phyloP scores from a whole-genome alignment of 2,797 vertebrate species.

The Onychomys leucogaster region DNA sequence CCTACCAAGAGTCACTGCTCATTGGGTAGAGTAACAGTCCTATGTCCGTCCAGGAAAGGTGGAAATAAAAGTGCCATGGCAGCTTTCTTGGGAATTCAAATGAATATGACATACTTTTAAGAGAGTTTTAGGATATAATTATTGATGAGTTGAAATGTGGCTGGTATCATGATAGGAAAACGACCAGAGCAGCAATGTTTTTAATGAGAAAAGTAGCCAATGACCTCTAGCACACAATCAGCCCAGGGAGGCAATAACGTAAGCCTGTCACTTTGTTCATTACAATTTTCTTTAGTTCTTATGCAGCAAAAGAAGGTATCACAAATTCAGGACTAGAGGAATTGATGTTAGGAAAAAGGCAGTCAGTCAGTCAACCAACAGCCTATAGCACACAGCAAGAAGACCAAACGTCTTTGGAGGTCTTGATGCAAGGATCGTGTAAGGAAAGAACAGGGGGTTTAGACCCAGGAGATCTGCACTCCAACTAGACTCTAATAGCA shows the following conservation, averaged over 20 bases:
- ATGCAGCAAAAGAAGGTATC: not conserved
- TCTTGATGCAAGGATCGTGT: fast-evolving
- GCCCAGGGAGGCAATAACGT: not conserved
- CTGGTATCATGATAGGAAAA: not conserved
- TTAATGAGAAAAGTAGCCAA: conserved; percentile 34
- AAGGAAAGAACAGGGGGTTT: not conserved
- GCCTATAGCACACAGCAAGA: not conserved
- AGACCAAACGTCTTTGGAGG: not conserved
- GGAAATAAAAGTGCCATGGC: conserved; percentile 13
- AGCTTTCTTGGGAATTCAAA: conserved; percentile 14
- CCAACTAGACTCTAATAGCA: not conserved
- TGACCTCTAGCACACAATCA: not conserved
- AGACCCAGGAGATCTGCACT: not conserved
- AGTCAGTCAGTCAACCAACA: not conserved
- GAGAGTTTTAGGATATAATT: not conserved
- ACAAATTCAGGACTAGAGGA: not conserved
- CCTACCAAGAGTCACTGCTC: conserved; percentile 9
- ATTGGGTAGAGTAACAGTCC: not conserved
- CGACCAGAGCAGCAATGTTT: not conserved
- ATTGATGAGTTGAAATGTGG: conserved; percentile 1
- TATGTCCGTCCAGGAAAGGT: not conserved
- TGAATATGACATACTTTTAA: conserved; percentile 20
- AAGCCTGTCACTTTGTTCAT: not conserved
- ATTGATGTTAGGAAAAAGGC: not conserved
- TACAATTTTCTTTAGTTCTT: not conserved